Evolutionary conservation across 2,113 vertebrate genomes (phyloP), one percentile per base, ranked within the genome.

Genomic region (Muntiacus muntjak): DNA sequence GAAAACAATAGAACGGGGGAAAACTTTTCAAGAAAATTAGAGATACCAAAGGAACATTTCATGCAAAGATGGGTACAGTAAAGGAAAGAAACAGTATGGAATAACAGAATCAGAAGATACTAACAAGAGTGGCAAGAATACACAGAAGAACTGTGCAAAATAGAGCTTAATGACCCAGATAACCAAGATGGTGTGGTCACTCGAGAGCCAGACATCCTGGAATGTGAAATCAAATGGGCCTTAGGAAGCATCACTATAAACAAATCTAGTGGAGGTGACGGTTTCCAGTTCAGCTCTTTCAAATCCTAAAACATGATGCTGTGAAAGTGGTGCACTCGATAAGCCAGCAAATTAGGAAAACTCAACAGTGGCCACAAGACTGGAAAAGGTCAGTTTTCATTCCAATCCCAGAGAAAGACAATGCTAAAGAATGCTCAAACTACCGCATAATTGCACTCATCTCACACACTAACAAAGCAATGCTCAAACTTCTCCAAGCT

Each of bases 121-220:
- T 40, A 40, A 71, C n/a, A 3, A 3, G 5, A 71, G 17, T 71
- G n/a, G 19, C 67, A 40, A 40, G 67, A 71, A 40, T 71, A 40
- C n/a, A 71, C 67, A 71, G n/a, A 40, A 71, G 64, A 71, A 23
- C 10, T 40, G 1, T 23, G 23, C 67, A 71, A 5, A 71, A 13
- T 11, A 40, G 67, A 71, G 3, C 19, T 40, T 71, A 12, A 40
- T 23, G 19, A 71, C 19, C 40, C 19, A 71, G 67, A 5, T 40
- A 71, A 71, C n/a, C n/a, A 71, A 71, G n/a, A 23, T 0, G 2
- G n/a, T 36, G 11, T 12, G 5, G 40, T 40, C 10, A 12, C n/a
- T 36, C 67, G 6, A 71, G 67, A 71, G 67, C 67, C 67, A 71
- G 67, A 40, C n/a, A 12, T 40, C n/a, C 67, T 0, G 2, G 67